Base-by-base conservation (phyloP, 2,888 invertebrate species). In the Ferdinandea cuprea region DNA sequence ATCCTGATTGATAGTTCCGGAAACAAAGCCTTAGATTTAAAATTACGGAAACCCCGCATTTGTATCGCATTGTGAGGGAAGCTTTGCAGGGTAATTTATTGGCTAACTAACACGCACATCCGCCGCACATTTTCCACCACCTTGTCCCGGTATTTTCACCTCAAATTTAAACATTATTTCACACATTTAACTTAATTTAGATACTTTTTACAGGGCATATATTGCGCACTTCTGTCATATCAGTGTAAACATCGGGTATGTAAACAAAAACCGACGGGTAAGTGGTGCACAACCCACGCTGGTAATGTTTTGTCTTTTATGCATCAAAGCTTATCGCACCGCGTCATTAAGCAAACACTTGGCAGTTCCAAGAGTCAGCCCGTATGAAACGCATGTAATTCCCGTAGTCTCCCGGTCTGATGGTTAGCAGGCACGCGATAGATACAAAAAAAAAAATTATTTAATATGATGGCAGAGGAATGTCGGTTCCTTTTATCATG, bases 371-470 rank as follows among this genome's bases (percentile, higher is more conserved):
- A n/a, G n/a, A 35, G 19, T 19, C 13, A 42, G 17, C 15, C 25
- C 19, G 21, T 35, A 13, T 40, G 21, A 25, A 44, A 3, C 17
- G 25, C 48, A 35, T 40, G 19, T 44, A 37, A 80, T 61, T 73
- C 54, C 42, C 54, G 28, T 28, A 63, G 32, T 40, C 40, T 40
- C 52, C 61, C 40, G 74, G 50, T 19, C 54, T 74, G 63, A 80
- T 80, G 63, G 74, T 74, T 65, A 35, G 50, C 69, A 63, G 63
- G 46, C 80, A 80, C 74, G 80, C 80, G 69, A 80, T 80, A 68
- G 73, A 73, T 79, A 48, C 5, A 25, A 25, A n/a, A n/a, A n/a
- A n/a, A n/a, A 54, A 73, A 61, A 66, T 61, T 30, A 30, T 40
- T 42, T 15, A 17, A 61, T 46, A 19, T 59, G 19, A 28, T 21